A percentile compares a stretch with the other conserved stretches of the same genome.
Evolutionary conservation across 2,113 vertebrate species (phyloP).

Genomic region (pig (Sus scrofa)): DNA sequence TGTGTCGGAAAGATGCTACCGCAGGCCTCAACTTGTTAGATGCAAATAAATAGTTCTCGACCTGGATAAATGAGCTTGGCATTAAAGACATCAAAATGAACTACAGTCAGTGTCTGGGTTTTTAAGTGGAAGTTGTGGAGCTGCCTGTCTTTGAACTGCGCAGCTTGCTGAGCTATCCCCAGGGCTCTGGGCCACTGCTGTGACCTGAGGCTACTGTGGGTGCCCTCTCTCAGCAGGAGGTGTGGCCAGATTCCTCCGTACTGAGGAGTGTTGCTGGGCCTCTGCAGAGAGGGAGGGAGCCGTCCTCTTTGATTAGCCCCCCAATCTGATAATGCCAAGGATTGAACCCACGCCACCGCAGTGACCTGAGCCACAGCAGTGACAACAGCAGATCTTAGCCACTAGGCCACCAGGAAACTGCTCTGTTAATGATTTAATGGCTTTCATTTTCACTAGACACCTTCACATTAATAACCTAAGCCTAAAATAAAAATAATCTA

Average conservation of each 20-base stretch:
- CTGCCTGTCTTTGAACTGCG: neutral
- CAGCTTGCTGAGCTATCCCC: neutral
- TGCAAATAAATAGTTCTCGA: slow-evolving; percentile 45
- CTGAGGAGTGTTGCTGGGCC: neutral
- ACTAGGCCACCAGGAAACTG: too few species aligned
- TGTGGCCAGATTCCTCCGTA: neutral
- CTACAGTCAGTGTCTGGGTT: neutral
- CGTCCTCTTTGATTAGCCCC: neutral
- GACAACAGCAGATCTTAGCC: too few species aligned
- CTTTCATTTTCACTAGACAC: neutral
- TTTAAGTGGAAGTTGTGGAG: neutral
- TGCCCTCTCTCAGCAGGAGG: neutral
- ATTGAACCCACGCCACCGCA: too few species aligned
- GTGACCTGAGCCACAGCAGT: too few species aligned
- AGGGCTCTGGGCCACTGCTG: neutral
- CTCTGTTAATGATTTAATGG: neutral
- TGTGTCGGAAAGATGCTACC: slow-evolving; percentile 24
- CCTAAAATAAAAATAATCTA: neutral
- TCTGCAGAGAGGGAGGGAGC: neutral
- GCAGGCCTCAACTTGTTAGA: neutral
- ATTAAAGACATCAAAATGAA: slow-evolving; percentile 56
- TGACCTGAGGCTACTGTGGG: neutral
- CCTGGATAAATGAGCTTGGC: slow-evolving; percentile 72
- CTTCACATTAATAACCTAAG: neutral
- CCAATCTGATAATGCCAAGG: neutral